phyloP scores from a whole-genome alignment of 2,797 vertebrate genomes.

The Typhlichthys subterraneus region DNA sequence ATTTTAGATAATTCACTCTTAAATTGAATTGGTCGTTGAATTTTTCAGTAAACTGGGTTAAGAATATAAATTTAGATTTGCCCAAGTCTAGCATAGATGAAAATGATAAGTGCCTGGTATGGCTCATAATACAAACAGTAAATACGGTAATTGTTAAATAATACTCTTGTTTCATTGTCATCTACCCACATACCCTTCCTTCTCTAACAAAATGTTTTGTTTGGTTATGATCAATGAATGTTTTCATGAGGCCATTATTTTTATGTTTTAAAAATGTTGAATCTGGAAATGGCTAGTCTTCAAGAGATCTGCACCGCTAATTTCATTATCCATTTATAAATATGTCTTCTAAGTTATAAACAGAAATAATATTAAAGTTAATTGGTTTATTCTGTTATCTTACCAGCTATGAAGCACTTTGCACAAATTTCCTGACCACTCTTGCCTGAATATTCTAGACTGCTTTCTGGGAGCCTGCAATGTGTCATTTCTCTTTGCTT shows the following conservation, averaged over 20 bases:
- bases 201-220: slow-evolving; percentile 22
- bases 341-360: slow-evolving; percentile 33
- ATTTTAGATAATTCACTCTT: background rate
- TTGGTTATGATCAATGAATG: slow-evolving; percentile 63
- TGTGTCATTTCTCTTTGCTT: slow-evolving; percentile 41
- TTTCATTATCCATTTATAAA: slow-evolving; percentile 34
- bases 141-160: slow-evolving; percentile 41
- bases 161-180: slow-evolving; percentile 14
- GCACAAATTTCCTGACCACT: slow-evolving; percentile 62
- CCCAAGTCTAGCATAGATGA: slow-evolving; percentile 39
- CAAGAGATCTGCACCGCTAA: slow-evolving; percentile 36
- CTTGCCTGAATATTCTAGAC: slow-evolving; percentile 67
- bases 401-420: slow-evolving; percentile 71
- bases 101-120: slow-evolving; percentile 73
- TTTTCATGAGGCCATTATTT: slow-evolving; percentile 25
- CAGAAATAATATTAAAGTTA: slow-evolving; percentile 30
- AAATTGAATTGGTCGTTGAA: background rate
- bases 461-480: slow-evolving; percentile 52
- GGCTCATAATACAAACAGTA: slow-evolving; percentile 59
- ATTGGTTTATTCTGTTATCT: slow-evolving; percentile 44
- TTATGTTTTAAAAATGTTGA: background rate
- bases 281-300: slow-evolving; percentile 19
- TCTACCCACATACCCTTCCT: background rate
- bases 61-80: slow-evolving; percentile 26
- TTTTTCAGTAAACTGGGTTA: slow-evolving; percentile 8